Conservation (phyloP, 1,140 invertebrate genomes). For the Drosophila orena region DNA sequence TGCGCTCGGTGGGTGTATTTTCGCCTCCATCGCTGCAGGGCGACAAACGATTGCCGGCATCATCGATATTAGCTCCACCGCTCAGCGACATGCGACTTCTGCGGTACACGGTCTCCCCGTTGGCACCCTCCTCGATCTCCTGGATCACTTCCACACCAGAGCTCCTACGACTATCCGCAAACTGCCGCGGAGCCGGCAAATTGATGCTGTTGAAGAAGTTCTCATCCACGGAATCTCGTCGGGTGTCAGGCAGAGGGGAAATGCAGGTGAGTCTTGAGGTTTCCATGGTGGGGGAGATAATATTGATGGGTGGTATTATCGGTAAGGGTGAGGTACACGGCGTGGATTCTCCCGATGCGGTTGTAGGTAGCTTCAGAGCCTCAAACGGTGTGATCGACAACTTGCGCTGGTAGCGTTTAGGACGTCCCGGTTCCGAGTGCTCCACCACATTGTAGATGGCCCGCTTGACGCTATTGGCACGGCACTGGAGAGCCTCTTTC, state of each 20-base stretch:
- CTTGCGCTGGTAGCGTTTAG: conserved; percentile 85
- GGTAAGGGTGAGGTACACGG: conserved; percentile 88
- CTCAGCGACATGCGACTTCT: conserved; percentile 70
- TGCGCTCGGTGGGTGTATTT: conserved; percentile 59
- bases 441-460: conserved; percentile 93
- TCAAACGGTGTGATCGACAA: conserved; percentile 80
- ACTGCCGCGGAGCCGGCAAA: conserved; percentile 90
- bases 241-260: conserved; percentile 89
- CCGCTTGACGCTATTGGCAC: conserved; percentile 94
- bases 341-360: conserved; percentile 86
- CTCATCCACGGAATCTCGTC: conserved; percentile 88
- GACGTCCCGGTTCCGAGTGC: conserved; percentile 90
- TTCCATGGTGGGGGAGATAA: conserved; percentile 83
- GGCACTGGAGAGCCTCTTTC: conserved; percentile 86
- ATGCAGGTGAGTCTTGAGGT: conserved; percentile 86
- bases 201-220: conserved; percentile 85
- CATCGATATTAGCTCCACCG: conserved; percentile 75
- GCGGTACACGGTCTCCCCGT: conserved; percentile 69
- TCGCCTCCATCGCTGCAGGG: conserved; percentile 58
- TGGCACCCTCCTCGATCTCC: conserved; percentile 75
- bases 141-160: conserved; percentile 87
- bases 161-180: conserved; percentile 90
- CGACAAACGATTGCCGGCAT: conserved; percentile 73
- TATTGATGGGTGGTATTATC: conserved; percentile 85
- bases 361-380: conserved; percentile 67